Percentiles rank a stretch among this genome's conserved stretches.
Evolutionary conservation across 2,888 invertebrate species (phyloP).

Genomic region (Hololepta plana): DNA sequence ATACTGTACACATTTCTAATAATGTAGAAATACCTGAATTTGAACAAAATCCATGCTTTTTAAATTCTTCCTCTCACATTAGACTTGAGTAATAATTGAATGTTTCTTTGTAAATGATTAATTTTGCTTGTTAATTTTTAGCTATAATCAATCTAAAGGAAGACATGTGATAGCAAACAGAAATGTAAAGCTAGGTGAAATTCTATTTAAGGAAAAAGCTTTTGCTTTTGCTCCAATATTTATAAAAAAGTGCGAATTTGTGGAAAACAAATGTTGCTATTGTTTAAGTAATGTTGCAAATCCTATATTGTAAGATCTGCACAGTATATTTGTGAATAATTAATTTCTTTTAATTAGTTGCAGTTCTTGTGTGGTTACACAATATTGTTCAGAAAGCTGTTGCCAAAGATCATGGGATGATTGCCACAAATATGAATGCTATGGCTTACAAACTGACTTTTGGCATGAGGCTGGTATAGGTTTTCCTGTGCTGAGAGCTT

Average conservation of each 20-base stretch:
- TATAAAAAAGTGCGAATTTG: conserved; percentile 29
- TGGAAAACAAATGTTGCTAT: conserved; percentile 46
- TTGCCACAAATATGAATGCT: conserved; percentile 59
- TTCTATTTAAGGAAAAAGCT: conserved; percentile 63
- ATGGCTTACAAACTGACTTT: conserved; percentile 39
- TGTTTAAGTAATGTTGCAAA: conserved; percentile 44
- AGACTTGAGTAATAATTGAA: too few relatives aligned
- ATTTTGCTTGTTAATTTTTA: too few relatives aligned
- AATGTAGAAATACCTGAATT: too few relatives aligned
- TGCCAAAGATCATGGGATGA: conserved; percentile 31
- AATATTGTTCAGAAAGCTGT: conserved; percentile 52
- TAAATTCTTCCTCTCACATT: too few relatives aligned
- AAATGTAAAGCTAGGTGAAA: conserved; percentile 42
- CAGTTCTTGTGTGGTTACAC: too few relatives aligned
- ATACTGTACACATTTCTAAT: too few relatives aligned
- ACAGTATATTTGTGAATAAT: conserved; percentile 41
- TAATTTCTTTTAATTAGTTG: too few relatives aligned
- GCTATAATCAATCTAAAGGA: conserved; percentile 37
- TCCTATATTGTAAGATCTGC: conserved; percentile 51
- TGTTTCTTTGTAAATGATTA: too few relatives aligned
- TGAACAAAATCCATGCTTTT: too few relatives aligned
- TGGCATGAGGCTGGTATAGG: conserved; percentile 58
- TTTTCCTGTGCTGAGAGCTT: conserved; percentile 54
- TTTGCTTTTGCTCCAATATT: conserved; percentile 56
- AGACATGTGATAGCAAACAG: conserved; percentile 44